Evolutionary conservation across 2,797 vertebrate genomes (phyloP), one percentile per base, ranked within the genome.

Genomic region (Phylloscopus collybita): DNA sequence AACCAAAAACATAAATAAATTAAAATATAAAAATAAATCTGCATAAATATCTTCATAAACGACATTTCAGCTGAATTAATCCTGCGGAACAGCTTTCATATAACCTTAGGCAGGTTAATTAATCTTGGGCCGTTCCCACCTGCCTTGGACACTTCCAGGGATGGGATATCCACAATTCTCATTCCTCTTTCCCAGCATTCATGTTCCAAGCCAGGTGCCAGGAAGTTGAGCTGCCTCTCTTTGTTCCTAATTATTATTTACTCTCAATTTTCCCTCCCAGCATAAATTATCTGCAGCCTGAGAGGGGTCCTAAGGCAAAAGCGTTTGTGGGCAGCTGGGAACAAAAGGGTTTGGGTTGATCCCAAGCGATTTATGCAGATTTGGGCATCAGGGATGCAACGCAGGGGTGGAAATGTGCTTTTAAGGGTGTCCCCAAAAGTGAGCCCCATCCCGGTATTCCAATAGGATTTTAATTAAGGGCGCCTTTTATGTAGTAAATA

Each of bases 231-330:
- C 17, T 53, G 6, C 49, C 36, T 74, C 82, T 18, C 51, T 93
- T 66, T n/a, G 32, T 16, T 30, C 40, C 0, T 87, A 87, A 91
- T 91, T 87, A 92, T 36, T 84, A 85, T 72, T 85, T 87, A 91
- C 74, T n/a, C 10, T 11, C 8, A 3, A 2, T 85, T 79, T 87
- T 19, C 60, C 71, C 76, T 80, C 40, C 5, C 53, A 59, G 88
- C 14, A 20, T 36, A n/a, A 85, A 62, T 61, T 44, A 69, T 7
- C 56, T 19, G 50, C 49, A n/a, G 71, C 59, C 70, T 4, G 16
- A 49, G 60, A 80, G 56, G 62, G 91, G 80, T 96, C 87, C 91
- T 69, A 78, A 84, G 85, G 91, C 81, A 89, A 87, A 92, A 81
- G 4, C 3, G 0, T 49, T 90, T 80, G 34, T 1, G 3, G 74